These are phyloP conservation scores for Monopterus albus DNA, from an alignment of 2,113 vertebrate species.

Conservation along the genomic window DNA sequence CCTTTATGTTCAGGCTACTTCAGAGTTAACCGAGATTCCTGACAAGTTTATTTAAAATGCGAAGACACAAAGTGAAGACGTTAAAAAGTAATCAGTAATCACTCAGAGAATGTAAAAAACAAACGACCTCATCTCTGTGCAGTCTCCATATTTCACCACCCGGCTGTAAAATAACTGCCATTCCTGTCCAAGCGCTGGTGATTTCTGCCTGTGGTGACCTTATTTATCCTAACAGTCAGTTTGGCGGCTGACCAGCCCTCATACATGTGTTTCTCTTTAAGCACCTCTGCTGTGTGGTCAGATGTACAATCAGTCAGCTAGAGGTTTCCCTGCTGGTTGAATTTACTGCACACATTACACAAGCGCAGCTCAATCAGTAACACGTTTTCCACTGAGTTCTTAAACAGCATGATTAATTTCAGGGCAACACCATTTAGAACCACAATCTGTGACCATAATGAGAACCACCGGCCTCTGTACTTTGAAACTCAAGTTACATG, in stretches of 20 bases:
- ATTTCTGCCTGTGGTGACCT: constrained; percentile 20
- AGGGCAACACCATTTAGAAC: constrained; percentile 19
- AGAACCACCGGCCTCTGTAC: neutral
- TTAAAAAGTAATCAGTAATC: neutral
- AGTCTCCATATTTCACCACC: neutral
- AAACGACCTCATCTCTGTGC: neutral
- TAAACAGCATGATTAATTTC: neutral
- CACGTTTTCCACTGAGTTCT: neutral
- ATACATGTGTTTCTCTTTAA: constrained; percentile 36
- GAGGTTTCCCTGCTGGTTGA: neutral
- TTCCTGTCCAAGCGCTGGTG: neutral
- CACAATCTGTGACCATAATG: constrained; percentile 4
- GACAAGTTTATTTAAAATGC: too few relatives aligned
- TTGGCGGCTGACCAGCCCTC: constrained; percentile 5
- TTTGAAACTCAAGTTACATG: constrained; percentile 13
- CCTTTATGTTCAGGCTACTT: too few relatives aligned
- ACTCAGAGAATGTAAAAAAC: neutral
- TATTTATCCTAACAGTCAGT: constrained; percentile 5
- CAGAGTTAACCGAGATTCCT: too few relatives aligned
- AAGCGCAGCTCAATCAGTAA: neutral
- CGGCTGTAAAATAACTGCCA: neutral
- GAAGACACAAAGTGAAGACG: neutral
- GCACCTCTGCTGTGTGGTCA: constrained; percentile 13
- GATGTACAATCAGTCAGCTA: neutral
- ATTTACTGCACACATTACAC: constrained; percentile 38